Percentiles rank a stretch among this genome's conserved stretches.
phyloP scores from a whole-genome alignment of 2,113 vertebrate genomes.

The Phylloscopus whistleri region DNA sequence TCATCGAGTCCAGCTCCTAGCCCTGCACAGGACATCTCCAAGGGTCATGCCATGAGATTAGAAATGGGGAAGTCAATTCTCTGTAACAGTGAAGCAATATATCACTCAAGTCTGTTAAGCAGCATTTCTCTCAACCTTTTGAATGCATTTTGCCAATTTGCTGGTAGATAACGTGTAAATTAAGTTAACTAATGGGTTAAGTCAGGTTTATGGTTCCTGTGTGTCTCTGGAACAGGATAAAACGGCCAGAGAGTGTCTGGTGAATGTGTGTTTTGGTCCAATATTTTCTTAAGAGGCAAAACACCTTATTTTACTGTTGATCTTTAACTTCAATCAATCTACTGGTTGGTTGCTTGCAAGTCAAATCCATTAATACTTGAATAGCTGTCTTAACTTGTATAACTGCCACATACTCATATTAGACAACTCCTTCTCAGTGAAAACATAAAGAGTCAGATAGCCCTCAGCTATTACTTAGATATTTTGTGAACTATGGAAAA shows the following conservation, averaged over 20 bases:
- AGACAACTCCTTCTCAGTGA: not conserved
- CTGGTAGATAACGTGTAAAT: not conserved
- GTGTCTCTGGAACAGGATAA: not conserved
- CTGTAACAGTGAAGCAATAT: not conserved
- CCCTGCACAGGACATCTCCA: not conserved
- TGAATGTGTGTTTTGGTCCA: not conserved
- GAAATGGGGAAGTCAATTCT: not conserved
- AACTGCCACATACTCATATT: not conserved
- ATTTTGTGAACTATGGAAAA: not conserved
- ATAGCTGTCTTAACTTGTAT: not conserved
- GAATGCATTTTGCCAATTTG: not conserved
- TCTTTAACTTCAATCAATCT: not conserved
- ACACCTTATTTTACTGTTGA: not conserved
- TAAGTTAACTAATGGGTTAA: not conserved
- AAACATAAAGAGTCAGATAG: not conserved
- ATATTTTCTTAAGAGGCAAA: not conserved
- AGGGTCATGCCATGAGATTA: not conserved
- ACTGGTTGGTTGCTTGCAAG: not conserved
- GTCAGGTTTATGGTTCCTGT: not conserved
- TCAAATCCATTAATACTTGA: not conserved
- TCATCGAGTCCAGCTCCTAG: not conserved
- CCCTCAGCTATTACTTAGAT: not conserved
- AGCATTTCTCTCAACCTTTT: not conserved
- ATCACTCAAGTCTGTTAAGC: not conserved
- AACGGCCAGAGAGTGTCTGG: not conserved